Evolutionary conservation across 1,140 invertebrate genomes (phyloP).

Genomic region (Eriosoma lanigerum): DNA sequence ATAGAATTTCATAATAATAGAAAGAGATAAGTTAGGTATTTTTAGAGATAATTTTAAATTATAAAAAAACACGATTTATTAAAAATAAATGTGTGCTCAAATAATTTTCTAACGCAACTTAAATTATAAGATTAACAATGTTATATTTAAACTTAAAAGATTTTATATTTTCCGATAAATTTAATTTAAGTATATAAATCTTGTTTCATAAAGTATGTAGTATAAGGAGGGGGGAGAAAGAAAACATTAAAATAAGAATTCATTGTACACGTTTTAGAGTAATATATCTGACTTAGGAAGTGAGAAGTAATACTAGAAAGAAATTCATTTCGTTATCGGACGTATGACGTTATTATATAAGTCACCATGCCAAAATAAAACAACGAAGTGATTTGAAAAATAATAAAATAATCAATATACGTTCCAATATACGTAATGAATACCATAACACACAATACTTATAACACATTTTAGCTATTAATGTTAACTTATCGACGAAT

Average conservation of each 20-base stretch:
- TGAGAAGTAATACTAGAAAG: neutral
- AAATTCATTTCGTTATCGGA: slow-evolving; percentile 15
- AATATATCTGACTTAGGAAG: neutral
- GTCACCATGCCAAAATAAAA: slow-evolving; percentile 32
- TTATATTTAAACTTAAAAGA: neutral
- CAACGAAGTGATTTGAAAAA: neutral
- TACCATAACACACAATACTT: no score
- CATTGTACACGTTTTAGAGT: neutral
- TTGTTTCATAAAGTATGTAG: neutral
- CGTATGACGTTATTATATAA: slow-evolving; percentile 36
- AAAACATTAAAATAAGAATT: neutral
- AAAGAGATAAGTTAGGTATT: slow-evolving; percentile 41
- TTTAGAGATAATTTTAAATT: slow-evolving; percentile 13
- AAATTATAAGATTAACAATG: neutral
- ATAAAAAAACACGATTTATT: slow-evolving; percentile 1
- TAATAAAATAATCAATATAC: slow-evolving; percentile 5
- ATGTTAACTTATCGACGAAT: no score
- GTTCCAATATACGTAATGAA: slow-evolving; percentile 16
- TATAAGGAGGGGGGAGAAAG: no score
- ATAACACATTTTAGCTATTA: no score
- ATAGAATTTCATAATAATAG: slow-evolving; percentile 27
- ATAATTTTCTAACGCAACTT: neutral
- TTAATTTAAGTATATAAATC: neutral
- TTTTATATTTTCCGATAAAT: neutral
- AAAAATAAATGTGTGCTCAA: neutral